Evolutionary conservation across 2,797 vertebrate genomes (phyloP).

Genomic region (Lutjanus campechanus): DNA sequence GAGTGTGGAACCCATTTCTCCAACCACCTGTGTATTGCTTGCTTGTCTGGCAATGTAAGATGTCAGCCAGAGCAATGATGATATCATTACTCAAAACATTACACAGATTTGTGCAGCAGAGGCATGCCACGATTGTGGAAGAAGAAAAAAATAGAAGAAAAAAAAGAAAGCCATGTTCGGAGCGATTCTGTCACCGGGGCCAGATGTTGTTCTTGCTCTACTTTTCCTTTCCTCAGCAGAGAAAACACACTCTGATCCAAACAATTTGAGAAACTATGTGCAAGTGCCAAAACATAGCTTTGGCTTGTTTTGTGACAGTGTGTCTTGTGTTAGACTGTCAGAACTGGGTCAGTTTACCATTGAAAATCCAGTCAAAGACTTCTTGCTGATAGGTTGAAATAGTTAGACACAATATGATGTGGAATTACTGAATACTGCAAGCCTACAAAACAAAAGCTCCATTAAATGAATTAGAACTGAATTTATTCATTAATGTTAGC

Average conservation of each 20-base stretch:
- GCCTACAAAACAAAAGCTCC: slow-evolving; percentile 22
- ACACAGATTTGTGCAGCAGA: slow-evolving; percentile 61
- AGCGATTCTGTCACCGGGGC: slow-evolving; percentile 66
- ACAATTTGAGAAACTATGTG: slow-evolving; percentile 68
- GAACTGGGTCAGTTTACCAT: slow-evolving; percentile 76
- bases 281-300: slow-evolving; percentile 66
- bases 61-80: slow-evolving; percentile 73
- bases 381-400: slow-evolving; percentile 47
- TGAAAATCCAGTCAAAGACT: slow-evolving; percentile 55
- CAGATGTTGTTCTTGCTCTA: slow-evolving; percentile 80
- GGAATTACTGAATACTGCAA: slow-evolving; percentile 21
- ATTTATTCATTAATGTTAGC: not conserved
- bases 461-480: not conserved
- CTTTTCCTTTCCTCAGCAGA: slow-evolving; percentile 71
- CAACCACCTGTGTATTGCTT: slow-evolving; percentile 75
- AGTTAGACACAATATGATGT: slow-evolving; percentile 37
- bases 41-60: slow-evolving; percentile 66
- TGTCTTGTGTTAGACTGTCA: slow-evolving; percentile 68
- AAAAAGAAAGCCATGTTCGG: slow-evolving; percentile 45
- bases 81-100: slow-evolving; percentile 79
- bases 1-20: slow-evolving; percentile 63
- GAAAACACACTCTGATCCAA: slow-evolving; percentile 72
- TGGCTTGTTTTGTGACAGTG: slow-evolving; percentile 66
- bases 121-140: slow-evolving; percentile 37
- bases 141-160: not conserved